phyloP scores from a whole-genome alignment of 2,113 vertebrate genomes.

The Emydocephalus ijimae region DNA sequence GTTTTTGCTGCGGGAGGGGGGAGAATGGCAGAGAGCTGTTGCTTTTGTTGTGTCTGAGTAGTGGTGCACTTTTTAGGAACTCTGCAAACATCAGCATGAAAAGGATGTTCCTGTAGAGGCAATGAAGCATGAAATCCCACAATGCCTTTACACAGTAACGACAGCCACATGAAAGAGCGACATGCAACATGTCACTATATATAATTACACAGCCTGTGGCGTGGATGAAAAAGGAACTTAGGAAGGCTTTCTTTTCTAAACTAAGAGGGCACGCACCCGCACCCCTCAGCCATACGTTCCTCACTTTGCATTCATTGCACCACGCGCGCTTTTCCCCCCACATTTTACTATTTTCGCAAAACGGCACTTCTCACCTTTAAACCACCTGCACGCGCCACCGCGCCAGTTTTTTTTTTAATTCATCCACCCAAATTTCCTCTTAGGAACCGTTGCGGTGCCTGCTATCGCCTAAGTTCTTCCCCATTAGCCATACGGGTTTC shows the following conservation, averaged over 20 bases:
- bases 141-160: slow-evolving; percentile 30
- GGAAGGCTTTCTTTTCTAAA: slow-evolving; percentile 18
- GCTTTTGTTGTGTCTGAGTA: slow-evolving; percentile 27
- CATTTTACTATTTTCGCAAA: not conserved
- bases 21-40: not conserved
- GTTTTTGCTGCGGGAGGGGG: not conserved
- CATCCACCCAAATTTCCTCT: no score
- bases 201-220: slow-evolving; percentile 20
- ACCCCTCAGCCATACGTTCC: not conserved
- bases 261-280: not conserved
- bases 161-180: slow-evolving; percentile 37
- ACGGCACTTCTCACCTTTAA: not conserved
- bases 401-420: not conserved
- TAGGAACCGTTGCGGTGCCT: not conserved
- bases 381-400: not conserved
- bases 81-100: slow-evolving; percentile 43
- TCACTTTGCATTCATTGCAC: not conserved
- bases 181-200: slow-evolving; percentile 31
- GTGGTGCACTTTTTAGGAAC: slow-evolving; percentile 28
- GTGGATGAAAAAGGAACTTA: not conserved
- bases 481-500: no score
- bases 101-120: slow-evolving; percentile 48
- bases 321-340: not conserved
- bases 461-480: not conserved
- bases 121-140: slow-evolving; percentile 58